Base-by-base conservation (phyloP, 2,888 invertebrate genomes). In the Apamea monoglypha region DNA sequence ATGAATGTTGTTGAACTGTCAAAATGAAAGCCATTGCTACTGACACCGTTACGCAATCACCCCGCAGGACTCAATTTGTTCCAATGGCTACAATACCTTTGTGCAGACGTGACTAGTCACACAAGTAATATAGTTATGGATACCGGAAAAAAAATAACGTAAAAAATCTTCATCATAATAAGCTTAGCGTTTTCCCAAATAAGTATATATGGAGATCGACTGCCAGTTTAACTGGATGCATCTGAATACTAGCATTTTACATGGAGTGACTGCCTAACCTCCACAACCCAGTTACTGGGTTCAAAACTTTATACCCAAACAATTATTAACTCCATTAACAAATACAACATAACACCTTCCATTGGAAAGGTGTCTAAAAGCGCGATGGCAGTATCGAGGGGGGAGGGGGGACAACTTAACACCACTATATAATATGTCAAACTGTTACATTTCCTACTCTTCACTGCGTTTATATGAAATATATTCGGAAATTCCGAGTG, bases 341-440 rank as follows among this genome's bases (percentile, higher is more conserved):
- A 69, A 44, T 84, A 78, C 12, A 32, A 89, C 91, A 93, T 93
- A 90, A 89, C 79, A 61, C 83, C 87, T 66, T 82, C 91, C 90
- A 88, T 89, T 83, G 78, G 80, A 88, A 88, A 88, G 86, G 84
- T 87, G 86, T 85, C 88, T 92, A 91, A 92, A 90, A 92, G 92
- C 91, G 85, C 88, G 86, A 84, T 86, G 73, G 80, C 83, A 79
- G 87, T 90, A 91, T 90, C 87, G 90, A 88, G 87, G 83, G 79
- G 88, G 44, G 47, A 1, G 72, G 36, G 16, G 69, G 76, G 59
- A 74, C 64, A 82, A 89, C 85, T 88, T 88, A 87, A 91, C 87
- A 88, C 90, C 85, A 87, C 89, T 87, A 84, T 84, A 86, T 81
- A 59, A 74, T 88, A 88, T 86, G 88, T 91, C 87, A 90, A 86